A percentile compares a stretch with the other conserved stretches of the same genome.
These are phyloP conservation scores for Procapra przewalskii DNA, from an alignment of 2,113 vertebrate genomes.

Conservation along the genomic window DNA sequence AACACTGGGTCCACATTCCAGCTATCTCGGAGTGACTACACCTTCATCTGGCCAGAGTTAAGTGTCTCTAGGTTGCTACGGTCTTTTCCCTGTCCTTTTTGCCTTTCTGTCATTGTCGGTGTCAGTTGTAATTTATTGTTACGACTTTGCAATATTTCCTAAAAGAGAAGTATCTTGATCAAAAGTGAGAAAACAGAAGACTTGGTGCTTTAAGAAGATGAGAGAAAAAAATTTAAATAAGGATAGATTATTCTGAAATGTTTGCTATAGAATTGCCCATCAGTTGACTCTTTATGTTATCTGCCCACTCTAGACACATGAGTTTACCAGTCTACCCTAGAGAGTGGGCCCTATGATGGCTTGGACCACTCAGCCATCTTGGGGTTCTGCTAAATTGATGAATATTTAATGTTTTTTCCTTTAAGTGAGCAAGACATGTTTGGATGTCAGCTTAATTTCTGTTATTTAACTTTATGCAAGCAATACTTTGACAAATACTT, in stretches of 20 bases:
- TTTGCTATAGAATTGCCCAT: not conserved
- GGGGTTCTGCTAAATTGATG: not conserved
- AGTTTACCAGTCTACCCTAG: not conserved
- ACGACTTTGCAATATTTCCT: not conserved
- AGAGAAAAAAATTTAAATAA: not conserved
- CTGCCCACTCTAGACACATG: not conserved
- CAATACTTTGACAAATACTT: conserved; percentile 3
- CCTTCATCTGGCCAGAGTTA: too few relatives aligned
- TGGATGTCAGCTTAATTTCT: conserved; percentile 3
- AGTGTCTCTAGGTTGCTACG: not conserved
- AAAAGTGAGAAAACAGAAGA: not conserved
- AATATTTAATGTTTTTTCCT: not conserved
- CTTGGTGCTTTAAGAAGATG: not conserved
- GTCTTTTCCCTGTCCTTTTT: not conserved
- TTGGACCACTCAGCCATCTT: not conserved
- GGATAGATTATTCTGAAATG: not conserved
- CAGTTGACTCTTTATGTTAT: not conserved
- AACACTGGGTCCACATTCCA: not conserved
- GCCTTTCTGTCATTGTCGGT: not conserved
- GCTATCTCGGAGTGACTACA: not conserved
- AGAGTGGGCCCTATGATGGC: not conserved
- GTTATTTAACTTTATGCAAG: conserved; percentile 9
- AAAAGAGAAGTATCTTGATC: not conserved
- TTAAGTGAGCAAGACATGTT: not conserved
- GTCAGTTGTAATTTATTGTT: not conserved